Percentiles rank a stretch among this genome's conserved stretches.
These are phyloP conservation scores for Helostoma temminkii DNA, from an alignment of 2,797 vertebrate species.

Conservation along the genomic window DNA sequence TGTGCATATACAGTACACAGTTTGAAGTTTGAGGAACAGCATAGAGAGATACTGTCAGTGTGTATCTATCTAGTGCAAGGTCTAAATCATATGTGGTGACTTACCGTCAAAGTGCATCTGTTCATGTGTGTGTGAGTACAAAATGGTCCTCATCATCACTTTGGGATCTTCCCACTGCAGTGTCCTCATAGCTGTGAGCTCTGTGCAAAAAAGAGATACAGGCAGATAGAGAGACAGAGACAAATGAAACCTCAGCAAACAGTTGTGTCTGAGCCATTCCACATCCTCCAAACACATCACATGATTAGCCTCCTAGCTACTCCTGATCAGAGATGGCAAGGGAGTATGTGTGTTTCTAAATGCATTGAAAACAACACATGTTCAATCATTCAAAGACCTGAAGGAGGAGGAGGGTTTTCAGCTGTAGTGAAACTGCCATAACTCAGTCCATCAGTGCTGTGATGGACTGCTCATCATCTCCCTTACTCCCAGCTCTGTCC, in stretches of 20 bases:
- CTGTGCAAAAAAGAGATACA: slow-evolving; percentile 53
- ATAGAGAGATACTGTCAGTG: slow-evolving; percentile 22
- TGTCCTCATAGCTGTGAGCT: slow-evolving; percentile 53
- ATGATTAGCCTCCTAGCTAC: slow-evolving; percentile 59
- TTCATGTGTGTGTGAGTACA: slow-evolving; percentile 38
- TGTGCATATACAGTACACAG: slow-evolving; percentile 14
- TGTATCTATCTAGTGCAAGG: slow-evolving; percentile 16
- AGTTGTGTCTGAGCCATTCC: slow-evolving; percentile 58
- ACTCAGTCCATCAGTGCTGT: slow-evolving; percentile 60
- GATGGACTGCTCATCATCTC: neutral
- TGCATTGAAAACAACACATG: slow-evolving; percentile 47
- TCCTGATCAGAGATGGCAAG: slow-evolving; percentile 39
- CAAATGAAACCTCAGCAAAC: slow-evolving; percentile 64
- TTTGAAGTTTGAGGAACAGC: slow-evolving; percentile 46
- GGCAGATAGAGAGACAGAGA: slow-evolving; percentile 56
- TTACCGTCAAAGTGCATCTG: slow-evolving; percentile 40
- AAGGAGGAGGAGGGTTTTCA: slow-evolving; percentile 40
- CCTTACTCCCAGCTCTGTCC: slow-evolving; percentile 50
- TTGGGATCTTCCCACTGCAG: slow-evolving; percentile 54
- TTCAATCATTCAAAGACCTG: slow-evolving; percentile 57
- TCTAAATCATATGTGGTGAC: slow-evolving; percentile 3
- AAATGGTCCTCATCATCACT: slow-evolving; percentile 63
- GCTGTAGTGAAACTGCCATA: slow-evolving; percentile 50
- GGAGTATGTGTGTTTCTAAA: slow-evolving; percentile 22
- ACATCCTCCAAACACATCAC: slow-evolving; percentile 44